Conservation (phyloP, 2,888 invertebrate genomes). For the Cosmorhoe ocellata region DNA sequence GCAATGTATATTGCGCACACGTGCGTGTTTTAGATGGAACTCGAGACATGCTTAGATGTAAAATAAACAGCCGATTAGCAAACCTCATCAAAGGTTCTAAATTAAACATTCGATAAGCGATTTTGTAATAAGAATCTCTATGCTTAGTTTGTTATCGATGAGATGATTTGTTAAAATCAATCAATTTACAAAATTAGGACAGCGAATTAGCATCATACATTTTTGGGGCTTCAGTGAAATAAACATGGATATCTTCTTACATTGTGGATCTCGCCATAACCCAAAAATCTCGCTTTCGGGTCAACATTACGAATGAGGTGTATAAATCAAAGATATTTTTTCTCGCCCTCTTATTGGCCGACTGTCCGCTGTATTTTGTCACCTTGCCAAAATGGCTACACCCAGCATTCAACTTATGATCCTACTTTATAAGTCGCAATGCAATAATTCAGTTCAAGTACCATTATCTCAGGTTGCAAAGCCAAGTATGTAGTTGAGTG, state of each 20-base stretch:
- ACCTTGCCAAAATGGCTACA: conserved; percentile 30
- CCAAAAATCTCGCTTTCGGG: not conserved
- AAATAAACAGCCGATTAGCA: conserved; percentile 8
- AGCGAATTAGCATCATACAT: too few relatives aligned
- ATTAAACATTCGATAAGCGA: not conserved
- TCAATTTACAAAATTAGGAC: too few relatives aligned
- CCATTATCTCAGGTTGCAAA: conserved; percentile 26
- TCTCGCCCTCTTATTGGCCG: not conserved
- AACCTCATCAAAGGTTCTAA: conserved; percentile 8
- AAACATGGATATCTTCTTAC: too few relatives aligned
- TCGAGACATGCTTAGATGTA: conserved; percentile 4
- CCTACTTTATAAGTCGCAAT: conserved; percentile 17
- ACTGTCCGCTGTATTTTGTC: conserved; percentile 19
- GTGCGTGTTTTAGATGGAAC: too few relatives aligned
- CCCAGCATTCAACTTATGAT: conserved; percentile 24
- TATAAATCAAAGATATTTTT: conserved; percentile 5
- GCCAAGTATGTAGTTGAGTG: conserved; percentile 11
- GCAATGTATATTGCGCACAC: too few relatives aligned
- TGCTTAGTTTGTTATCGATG: too few relatives aligned
- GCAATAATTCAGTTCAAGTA: conserved; percentile 21
- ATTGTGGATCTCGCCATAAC: too few relatives aligned
- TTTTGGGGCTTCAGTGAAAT: too few relatives aligned
- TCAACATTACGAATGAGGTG: conserved; percentile 1
- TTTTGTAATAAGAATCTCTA: not conserved
- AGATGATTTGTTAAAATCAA: too few relatives aligned